Percentiles rank a stretch among this genome's conserved stretches.
phyloP scores from a whole-genome alignment of 2,797 vertebrate genomes.

The Chaetodon trifasciatus region DNA sequence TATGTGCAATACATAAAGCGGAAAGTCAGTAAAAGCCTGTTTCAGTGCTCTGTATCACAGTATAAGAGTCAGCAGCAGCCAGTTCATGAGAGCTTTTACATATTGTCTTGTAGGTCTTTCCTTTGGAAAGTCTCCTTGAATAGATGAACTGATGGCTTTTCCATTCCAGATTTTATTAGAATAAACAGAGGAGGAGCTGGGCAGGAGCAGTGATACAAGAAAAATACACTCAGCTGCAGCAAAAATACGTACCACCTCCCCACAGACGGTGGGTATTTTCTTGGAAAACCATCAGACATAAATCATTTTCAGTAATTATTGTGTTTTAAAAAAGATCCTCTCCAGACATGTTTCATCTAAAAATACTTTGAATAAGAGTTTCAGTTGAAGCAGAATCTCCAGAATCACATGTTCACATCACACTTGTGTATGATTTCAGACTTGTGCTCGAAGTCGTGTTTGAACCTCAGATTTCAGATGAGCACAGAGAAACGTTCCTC shows the following conservation, averaged over 20 bases:
- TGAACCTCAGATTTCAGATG: background rate
- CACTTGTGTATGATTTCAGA: too few relatives aligned
- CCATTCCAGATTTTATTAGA: constrained; percentile 4
- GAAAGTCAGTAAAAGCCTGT: background rate
- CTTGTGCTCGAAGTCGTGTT: background rate
- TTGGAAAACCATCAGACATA: background rate
- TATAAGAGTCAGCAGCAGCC: background rate
- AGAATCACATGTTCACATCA: too few relatives aligned
- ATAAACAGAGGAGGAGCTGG: background rate
- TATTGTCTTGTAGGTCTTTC: background rate
- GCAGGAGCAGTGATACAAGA: background rate
- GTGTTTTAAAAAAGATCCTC: background rate
- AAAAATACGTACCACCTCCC: background rate
- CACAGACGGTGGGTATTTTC: background rate
- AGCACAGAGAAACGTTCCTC: background rate
- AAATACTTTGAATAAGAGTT: background rate
- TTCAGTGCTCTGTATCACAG: background rate
- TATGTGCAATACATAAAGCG: background rate
- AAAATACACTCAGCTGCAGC: background rate
- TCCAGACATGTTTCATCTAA: constrained; percentile 4
- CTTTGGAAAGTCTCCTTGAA: background rate
- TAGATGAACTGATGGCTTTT: background rate
- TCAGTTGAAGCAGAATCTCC: too few relatives aligned
- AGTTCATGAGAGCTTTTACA: background rate
- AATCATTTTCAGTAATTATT: background rate